A percentile compares a stretch with the other conserved stretches of the same genome.
These are phyloP conservation scores for Psettodes erumei DNA, from an alignment of 2,113 vertebrate species.

Conservation along the genomic window DNA sequence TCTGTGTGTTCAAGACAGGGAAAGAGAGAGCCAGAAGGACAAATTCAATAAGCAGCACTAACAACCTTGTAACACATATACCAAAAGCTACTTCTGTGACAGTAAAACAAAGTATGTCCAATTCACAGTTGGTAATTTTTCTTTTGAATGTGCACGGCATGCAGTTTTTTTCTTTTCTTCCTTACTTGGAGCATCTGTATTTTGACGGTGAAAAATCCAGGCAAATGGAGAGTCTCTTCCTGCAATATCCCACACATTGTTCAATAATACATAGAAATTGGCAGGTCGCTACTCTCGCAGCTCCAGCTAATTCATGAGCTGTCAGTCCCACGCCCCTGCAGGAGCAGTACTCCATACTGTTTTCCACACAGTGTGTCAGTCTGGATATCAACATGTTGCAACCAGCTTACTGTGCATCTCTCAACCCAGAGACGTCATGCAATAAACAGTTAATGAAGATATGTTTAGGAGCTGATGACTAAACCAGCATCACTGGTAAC, in stretches of 20 bases:
- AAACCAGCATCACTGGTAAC: background rate
- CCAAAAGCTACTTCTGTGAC: background rate
- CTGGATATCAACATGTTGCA: background rate
- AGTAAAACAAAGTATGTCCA: background rate
- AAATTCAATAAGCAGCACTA: background rate
- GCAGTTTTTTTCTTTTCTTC: background rate
- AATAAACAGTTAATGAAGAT: background rate
- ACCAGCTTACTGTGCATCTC: no score
- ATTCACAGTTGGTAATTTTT: constrained; percentile 9
- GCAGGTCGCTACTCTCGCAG: background rate
- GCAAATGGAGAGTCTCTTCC: background rate
- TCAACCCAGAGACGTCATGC: background rate
- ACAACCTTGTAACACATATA: constrained; percentile 1
- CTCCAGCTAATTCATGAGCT: background rate
- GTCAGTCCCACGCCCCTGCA: no score
- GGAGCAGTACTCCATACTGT: background rate
- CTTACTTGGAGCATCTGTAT: background rate
- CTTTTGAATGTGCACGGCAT: background rate
- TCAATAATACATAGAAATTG: background rate
- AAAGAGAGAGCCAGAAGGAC: background rate
- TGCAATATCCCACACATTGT: background rate
- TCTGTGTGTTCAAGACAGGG: constrained; percentile 17
- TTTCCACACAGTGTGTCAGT: constrained; percentile 1
- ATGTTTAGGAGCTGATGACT: background rate
- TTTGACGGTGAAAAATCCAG: background rate